A percentile compares a stretch with the other conserved stretches of the same genome.
Evolutionary conservation across 92 coral and sea anemone genomes (phyloP).

Genomic region (Blastomussa wellsi): DNA sequence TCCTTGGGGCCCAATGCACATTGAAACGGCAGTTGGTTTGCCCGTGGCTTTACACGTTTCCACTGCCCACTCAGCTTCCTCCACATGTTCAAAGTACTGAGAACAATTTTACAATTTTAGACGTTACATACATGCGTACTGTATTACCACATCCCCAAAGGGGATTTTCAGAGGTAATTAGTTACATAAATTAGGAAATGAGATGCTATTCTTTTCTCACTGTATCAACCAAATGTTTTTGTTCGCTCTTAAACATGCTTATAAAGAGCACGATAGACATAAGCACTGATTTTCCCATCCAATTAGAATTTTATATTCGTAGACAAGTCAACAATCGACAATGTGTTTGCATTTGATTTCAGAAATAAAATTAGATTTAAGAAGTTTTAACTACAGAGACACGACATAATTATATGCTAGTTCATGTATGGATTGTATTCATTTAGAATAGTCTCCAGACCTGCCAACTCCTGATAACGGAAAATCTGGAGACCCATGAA

Average conservation of each 20-base stretch:
- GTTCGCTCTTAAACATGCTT: not conserved
- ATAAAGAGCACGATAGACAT: not conserved
- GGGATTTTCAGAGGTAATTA: too few relatives aligned
- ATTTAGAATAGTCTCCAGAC: too few relatives aligned
- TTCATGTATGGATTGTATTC: not conserved
- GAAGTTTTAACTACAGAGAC: too few relatives aligned
- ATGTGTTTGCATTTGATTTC: not conserved
- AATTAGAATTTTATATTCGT: not conserved
- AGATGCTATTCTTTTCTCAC: not conserved
- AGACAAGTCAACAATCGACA: not conserved
- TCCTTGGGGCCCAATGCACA: conserved; percentile 97
- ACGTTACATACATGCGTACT: not conserved
- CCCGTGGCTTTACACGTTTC: conserved; percentile 92
- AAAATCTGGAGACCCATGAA: too few relatives aligned
- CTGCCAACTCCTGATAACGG: too few relatives aligned
- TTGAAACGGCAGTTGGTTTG: conserved; percentile 84
- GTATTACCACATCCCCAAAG: too few relatives aligned
- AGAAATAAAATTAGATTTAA: not conserved
- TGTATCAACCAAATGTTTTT: not conserved
- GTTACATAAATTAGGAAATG: not conserved
- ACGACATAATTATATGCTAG: not conserved
- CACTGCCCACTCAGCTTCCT: conserved; percentile 99
- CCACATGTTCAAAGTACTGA: conserved; percentile 97
- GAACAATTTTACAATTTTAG: conserved; percentile 8
- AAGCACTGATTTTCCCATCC: not conserved